phyloP scores from a whole-genome alignment of 2,888 invertebrate genomes.

The Anaspis maculata region DNA sequence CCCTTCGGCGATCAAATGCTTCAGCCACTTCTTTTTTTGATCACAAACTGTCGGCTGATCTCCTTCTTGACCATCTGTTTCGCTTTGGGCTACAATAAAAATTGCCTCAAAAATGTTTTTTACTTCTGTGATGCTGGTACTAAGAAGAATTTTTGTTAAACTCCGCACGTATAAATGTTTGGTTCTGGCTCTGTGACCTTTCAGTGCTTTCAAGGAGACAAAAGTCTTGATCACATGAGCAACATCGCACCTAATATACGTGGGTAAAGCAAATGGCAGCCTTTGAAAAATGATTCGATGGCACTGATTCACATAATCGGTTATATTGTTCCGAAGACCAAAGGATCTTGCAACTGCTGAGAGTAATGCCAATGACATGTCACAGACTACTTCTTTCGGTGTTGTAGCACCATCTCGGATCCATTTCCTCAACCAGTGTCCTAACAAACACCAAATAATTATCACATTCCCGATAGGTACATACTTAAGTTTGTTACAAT shows the following conservation, averaged over 20 bases:
- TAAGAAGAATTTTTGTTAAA: background rate
- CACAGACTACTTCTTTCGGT: constrained; percentile 12
- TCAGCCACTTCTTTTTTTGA: background rate
- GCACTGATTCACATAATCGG: background rate
- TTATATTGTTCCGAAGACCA: background rate
- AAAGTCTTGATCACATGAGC: background rate
- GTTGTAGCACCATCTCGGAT: constrained; percentile 10
- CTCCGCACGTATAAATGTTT: background rate
- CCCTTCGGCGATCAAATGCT: background rate
- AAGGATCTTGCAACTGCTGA: constrained; percentile 4
- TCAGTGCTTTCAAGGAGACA: background rate
- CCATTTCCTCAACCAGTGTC: constrained; percentile 14
- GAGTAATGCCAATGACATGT: constrained; percentile 12
- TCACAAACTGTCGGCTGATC: background rate
- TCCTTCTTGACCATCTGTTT: background rate
- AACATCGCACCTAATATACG: background rate
- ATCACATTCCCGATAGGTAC: too few species aligned
- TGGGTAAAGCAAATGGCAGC: too few species aligned
- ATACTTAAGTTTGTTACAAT: too few species aligned
- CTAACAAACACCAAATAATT: too few species aligned
- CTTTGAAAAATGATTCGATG: background rate
- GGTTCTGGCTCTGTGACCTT: background rate
- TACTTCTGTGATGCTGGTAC: background rate
- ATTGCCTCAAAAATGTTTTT: background rate
- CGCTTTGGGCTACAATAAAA: background rate